Evolutionary conservation across 2,888 invertebrate genomes (phyloP).

Genomic region (Julus scanicus): DNA sequence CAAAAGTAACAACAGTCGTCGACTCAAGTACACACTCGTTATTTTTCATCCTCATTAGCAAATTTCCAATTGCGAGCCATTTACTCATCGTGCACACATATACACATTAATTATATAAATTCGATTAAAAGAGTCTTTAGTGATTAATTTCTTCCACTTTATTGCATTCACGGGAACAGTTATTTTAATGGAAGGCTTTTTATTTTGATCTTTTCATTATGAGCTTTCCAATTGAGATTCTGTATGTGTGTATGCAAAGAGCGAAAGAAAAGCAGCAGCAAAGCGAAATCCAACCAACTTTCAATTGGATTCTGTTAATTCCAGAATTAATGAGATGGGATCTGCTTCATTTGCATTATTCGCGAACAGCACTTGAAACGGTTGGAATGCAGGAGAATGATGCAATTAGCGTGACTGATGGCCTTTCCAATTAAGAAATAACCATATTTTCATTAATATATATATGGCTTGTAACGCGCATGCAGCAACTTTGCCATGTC

Average conservation of each 20-base stretch:
- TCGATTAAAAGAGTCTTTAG: not conserved
- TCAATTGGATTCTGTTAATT: not conserved
- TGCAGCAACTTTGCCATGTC: not conserved
- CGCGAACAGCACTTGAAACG: not conserved
- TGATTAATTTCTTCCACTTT: not conserved
- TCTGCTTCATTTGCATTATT: conserved; percentile 1
- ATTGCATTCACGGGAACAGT: not conserved
- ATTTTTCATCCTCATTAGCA: not conserved
- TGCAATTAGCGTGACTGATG: conserved; percentile 1
- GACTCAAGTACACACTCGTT: not conserved
- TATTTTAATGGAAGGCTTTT: not conserved
- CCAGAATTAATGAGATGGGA: conserved; percentile 1
- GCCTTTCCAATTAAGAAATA: not conserved
- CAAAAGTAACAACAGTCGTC: not conserved
- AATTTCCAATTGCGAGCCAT: not conserved
- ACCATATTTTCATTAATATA: not conserved
- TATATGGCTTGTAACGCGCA: too few species aligned
- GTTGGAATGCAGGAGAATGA: not conserved
- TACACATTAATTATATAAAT: not conserved
- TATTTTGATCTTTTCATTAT: not conserved
- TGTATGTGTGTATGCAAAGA: not conserved
- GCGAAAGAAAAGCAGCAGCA: not conserved
- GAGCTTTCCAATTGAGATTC: not conserved
- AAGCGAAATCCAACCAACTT: not conserved
- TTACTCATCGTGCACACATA: not conserved